A percentile compares a stretch with the other conserved stretches of the same genome.
phyloP scores from a whole-genome alignment of 2,888 invertebrate genomes.

The Monoplex corrugatus region DNA sequence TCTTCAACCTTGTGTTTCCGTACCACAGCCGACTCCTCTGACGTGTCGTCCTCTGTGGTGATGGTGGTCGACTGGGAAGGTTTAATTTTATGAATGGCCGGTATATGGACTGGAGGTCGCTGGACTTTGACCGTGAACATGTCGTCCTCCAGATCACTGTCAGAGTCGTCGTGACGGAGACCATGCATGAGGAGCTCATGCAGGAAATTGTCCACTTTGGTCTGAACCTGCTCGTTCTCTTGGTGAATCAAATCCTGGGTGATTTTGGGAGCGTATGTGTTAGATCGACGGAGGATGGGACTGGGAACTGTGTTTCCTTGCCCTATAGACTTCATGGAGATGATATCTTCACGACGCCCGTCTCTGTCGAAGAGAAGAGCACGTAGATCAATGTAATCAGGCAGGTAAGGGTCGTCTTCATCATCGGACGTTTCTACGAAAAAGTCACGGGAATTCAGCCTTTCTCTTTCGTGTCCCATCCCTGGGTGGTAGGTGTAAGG shows the following conservation, averaged over 20 bases:
- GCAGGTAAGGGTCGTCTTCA: slow-evolving; percentile 62
- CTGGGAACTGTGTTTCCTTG: not conserved
- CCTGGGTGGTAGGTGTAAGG: slow-evolving; percentile 40
- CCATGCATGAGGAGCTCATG: not conserved
- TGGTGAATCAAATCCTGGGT: slow-evolving; percentile 45
- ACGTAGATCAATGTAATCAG: slow-evolving; percentile 70
- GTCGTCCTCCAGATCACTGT: slow-evolving; percentile 24
- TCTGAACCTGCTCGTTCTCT: slow-evolving; percentile 44
- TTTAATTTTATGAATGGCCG: not conserved
- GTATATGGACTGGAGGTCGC: slow-evolving; percentile 12
- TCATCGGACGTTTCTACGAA: slow-evolving; percentile 10
- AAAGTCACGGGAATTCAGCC: not conserved
- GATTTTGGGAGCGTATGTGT: slow-evolving; percentile 20
- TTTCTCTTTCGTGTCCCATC: not conserved
- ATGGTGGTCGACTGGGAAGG: not conserved
- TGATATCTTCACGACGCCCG: not conserved
- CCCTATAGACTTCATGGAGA: not conserved
- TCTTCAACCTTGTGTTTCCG: not conserved
- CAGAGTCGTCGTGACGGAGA: not conserved
- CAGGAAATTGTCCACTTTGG: slow-evolving; percentile 37
- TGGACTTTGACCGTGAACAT: not conserved
- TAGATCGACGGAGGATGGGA: slow-evolving; percentile 30
- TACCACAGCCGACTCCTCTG: not conserved
- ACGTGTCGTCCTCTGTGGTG: not conserved
- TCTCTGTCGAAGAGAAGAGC: slow-evolving; percentile 52